Conservation (phyloP, 2,797 vertebrate genomes). For the Ctenopoma multispine region DNA sequence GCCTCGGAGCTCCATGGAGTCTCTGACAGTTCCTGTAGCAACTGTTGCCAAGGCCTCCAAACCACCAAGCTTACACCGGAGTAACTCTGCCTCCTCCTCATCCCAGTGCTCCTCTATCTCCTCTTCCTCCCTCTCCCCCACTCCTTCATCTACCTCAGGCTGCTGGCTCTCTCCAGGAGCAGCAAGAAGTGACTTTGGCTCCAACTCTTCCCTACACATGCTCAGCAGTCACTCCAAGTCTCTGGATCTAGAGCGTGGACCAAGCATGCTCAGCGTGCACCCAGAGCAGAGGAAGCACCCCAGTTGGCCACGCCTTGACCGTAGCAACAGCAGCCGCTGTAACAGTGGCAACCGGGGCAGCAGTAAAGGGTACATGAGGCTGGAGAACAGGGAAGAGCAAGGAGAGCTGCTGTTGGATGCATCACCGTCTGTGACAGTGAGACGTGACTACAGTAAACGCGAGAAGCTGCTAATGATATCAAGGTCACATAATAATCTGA, state of each 20-base stretch:
- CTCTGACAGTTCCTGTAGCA: conserved; percentile 87
- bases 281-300: conserved; percentile 96
- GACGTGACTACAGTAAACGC: conserved; percentile 94
- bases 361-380: conserved; percentile 93
- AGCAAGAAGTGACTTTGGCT: conserved; percentile 93
- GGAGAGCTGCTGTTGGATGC: conserved; percentile 87
- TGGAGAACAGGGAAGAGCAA: conserved; percentile 96
- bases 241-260: conserved; percentile 91
- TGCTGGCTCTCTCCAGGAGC: conserved; percentile 92
- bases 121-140: conserved; percentile 78
- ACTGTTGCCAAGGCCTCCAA: conserved; percentile 88
- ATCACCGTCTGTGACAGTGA: conserved; percentile 76
- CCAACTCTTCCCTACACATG: conserved; percentile 94
- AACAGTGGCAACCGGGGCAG: conserved; percentile 85
- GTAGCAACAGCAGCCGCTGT: conserved; percentile 87
- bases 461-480: conserved; percentile 99
- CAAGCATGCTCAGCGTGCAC: conserved; percentile 89
- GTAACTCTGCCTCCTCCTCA: conserved; percentile 87
- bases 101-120: conserved; percentile 82
- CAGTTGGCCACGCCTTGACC: conserved; percentile 96
- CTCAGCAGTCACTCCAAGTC: conserved; percentile 96
- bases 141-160: conserved; percentile 83
- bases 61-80: conserved; percentile 77
- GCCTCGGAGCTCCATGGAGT: conserved; percentile 89
- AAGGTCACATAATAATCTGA: conserved; percentile 96